Conservation (phyloP, 1,140 invertebrate genomes). For the Drosophila malerkotliana region DNA sequence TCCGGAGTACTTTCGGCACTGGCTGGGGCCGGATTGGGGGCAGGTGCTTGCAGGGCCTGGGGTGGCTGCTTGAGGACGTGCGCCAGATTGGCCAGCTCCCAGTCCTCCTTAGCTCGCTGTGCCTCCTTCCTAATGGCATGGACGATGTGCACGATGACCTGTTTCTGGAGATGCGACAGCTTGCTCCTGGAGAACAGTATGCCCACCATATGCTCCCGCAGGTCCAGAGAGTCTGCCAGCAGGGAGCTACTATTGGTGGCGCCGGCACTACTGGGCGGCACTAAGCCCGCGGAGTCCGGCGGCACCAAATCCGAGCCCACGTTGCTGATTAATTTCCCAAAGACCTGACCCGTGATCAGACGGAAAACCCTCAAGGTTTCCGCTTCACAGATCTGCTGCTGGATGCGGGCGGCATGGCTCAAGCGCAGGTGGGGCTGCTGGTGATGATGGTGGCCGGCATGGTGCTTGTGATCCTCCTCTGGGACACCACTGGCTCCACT, state of each 20-base stretch:
- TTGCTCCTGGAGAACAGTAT: constrained; percentile 97
- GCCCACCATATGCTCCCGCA: constrained; percentile 98
- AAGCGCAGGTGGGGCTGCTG: constrained; percentile 57
- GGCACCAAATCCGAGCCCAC: constrained; percentile 45
- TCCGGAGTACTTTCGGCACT: constrained; percentile 77
- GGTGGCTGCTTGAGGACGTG: constrained; percentile 74
- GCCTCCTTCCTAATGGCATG: constrained; percentile 96
- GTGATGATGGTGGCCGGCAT: constrained; percentile 42
- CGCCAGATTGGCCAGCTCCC: constrained; percentile 87
- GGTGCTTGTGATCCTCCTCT: constrained; percentile 3
- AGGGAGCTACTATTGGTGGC: constrained; percentile 47
- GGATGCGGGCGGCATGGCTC: constrained; percentile 86
- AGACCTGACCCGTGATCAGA: constrained; percentile 94
- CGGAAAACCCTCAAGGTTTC: constrained; percentile 97
- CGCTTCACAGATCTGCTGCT: constrained; percentile 94
- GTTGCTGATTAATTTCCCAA: constrained; percentile 92
- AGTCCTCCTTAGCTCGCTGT: constrained; percentile 92
- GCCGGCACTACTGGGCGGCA: background rate
- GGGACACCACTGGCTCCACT: background rate
- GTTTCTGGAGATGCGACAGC: constrained; percentile 96
- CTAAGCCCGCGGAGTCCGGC: constrained; percentile 14
- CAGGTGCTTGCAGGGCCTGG: constrained; percentile 10
- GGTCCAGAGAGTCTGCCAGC: constrained; percentile 86
- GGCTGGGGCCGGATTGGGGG: background rate
- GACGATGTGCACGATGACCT: constrained; percentile 97